These are phyloP conservation scores for Mastacembelus armatus DNA, from an alignment of 2,797 vertebrate species.

Conservation along the genomic window DNA sequence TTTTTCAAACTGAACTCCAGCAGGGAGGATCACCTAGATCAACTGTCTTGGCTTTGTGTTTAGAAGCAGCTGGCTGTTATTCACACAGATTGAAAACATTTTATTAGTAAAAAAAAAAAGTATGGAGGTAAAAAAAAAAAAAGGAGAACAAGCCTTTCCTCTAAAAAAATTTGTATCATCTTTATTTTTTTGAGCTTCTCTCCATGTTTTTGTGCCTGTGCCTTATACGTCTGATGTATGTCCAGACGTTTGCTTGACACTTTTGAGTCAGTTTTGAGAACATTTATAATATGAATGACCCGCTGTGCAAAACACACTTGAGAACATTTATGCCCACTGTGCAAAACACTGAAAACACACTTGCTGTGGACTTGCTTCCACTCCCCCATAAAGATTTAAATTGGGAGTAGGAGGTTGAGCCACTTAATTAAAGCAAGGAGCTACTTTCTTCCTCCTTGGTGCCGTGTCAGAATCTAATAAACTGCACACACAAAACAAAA, in stretches of 20 bases:
- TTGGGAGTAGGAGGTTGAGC: conserved; percentile 34
- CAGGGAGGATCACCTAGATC: not conserved
- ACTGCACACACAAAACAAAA: conserved; percentile 32
- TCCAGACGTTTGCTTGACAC: conserved; percentile 21
- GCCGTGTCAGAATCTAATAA: conserved; percentile 43
- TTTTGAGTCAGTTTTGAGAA: too few species aligned
- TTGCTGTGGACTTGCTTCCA: not conserved
- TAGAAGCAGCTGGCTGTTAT: conserved; percentile 20
- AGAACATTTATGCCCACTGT: not conserved
- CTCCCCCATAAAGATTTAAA: conserved; percentile 25
- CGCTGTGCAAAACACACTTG: conserved; percentile 8
- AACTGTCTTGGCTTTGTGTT: conserved; percentile 8
- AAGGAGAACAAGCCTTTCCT: conserved; percentile 51
- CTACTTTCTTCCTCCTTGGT: conserved; percentile 35
- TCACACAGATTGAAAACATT: conserved; percentile 8
- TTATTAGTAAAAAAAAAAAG: conserved; percentile 29
- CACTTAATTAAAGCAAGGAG: conserved; percentile 63
- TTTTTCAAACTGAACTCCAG: conserved; percentile 3
- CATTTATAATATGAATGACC: too few species aligned
- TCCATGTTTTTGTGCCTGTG: too few species aligned
- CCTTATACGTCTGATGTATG: conserved; percentile 15
- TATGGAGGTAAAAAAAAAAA: conserved; percentile 29
- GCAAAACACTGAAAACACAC: conserved; percentile 24
- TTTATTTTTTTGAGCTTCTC: conserved; percentile 31
- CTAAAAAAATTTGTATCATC: conserved; percentile 50